Base-by-base conservation (phyloP, 2,888 invertebrate species). In the Tinea trinotella region DNA sequence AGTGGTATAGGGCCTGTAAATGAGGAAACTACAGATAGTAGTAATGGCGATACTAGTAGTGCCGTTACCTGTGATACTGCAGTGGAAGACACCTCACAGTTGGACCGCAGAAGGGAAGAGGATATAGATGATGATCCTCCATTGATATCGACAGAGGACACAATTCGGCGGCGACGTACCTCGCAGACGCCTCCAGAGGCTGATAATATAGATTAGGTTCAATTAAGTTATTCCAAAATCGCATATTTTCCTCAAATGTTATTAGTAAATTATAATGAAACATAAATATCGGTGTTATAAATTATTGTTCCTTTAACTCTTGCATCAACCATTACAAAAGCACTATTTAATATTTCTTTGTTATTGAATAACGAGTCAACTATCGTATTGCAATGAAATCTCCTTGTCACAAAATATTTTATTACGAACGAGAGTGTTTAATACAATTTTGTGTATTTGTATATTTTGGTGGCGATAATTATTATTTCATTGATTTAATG, bases 31-130 rank as follows among this genome's bases (percentile, higher is more conserved):
- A n/a, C 30, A n/a, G 30, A 30, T 2, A n/a, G 30, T 7, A 7
- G 30, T 7, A 7, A 2, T 7, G 30, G 4, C 7, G n/a, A n/a
- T n/a, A n/a, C n/a, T n/a, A n/a, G n/a, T n/a, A n/a, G n/a, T n/a
- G n/a, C n/a, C n/a, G n/a, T n/a, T 5, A 24, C 24, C 6, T 24
- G 6, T 7, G 24, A 24, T 5, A 24, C 24, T 24, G 6, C 6
- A 7, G 40, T 12, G n/a, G 40, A 40, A 12, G 40, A 40, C 13
- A 7, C 4, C 13, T 13, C 72, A 0, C 74, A 73, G 44, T 64
- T 84, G 56, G 84, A 85, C 59, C 82, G 83, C 56, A 70, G 84
- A 79, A 78, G 84, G 64, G 71, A 62, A 54, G 62, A 62, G 6
- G 63, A 61, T 1, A 17, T 59, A 36, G 66, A 67, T 52, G 67